Conservation (phyloP, 1,140 invertebrate genomes). For the Metaphire vulgaris region DNA sequence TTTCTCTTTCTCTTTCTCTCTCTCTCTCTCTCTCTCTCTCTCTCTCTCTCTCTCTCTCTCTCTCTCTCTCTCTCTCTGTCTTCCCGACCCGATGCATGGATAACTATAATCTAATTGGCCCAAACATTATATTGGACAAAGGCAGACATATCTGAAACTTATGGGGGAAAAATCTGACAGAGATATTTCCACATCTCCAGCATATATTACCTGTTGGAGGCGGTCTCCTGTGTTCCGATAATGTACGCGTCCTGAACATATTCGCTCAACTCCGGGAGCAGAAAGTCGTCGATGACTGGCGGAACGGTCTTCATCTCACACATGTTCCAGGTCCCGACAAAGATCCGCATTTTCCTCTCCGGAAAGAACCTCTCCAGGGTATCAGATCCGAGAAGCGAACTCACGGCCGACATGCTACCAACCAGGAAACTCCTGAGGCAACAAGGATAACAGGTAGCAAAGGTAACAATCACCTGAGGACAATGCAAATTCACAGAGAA, state of each 20-base stretch:
- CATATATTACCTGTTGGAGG: slow-evolving; percentile 43
- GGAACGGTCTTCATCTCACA: slow-evolving; percentile 62
- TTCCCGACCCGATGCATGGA: too few species aligned
- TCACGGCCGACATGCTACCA: slow-evolving; percentile 33
- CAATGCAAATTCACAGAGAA: too few species aligned
- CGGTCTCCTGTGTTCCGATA: slow-evolving; percentile 85
- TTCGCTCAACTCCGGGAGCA: slow-evolving; percentile 69
- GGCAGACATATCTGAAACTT: neutral
- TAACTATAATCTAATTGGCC: too few species aligned
- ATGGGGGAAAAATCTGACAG: too few species aligned
- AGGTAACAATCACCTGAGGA: too few species aligned
- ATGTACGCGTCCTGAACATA: slow-evolving; percentile 83
- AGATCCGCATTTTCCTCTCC: slow-evolving; percentile 72
- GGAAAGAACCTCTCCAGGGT: slow-evolving; percentile 81
- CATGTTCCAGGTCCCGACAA: slow-evolving; percentile 95
- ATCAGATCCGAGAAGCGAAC: slow-evolving; percentile 63
- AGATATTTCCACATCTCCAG: too few species aligned
- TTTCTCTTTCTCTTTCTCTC: neutral
- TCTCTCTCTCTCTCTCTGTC: too few species aligned
- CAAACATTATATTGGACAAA: too few species aligned
- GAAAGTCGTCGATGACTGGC: slow-evolving; percentile 68
- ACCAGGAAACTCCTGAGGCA: slow-evolving; percentile 41
- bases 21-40: neutral
- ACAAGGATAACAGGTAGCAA: too few species aligned
- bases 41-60: too few species aligned